A percentile compares a stretch with the other conserved stretches of the same genome.
Evolutionary conservation across 2,113 vertebrate species (phyloP).

Genomic region (Pantherophis guttatus): DNA sequence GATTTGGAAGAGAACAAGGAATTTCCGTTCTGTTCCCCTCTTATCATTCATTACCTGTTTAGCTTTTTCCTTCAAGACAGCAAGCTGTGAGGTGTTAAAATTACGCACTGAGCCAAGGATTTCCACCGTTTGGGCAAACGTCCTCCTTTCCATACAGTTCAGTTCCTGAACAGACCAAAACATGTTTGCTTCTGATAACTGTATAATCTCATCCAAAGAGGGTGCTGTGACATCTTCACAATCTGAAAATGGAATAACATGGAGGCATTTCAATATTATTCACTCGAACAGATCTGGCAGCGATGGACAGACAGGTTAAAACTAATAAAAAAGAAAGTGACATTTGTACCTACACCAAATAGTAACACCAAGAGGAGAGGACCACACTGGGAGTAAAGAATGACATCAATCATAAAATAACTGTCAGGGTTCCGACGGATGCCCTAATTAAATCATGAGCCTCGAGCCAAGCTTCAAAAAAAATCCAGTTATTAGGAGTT

Average conservation of each 20-base stretch:
- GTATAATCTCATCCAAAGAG: conserved; percentile 68
- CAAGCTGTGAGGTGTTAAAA: conserved; percentile 69
- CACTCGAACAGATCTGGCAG: too few species aligned
- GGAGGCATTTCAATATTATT: not conserved
- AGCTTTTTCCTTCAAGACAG: conserved; percentile 74
- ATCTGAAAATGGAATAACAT: conserved; percentile 46
- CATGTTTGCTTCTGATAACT: conserved; percentile 72
- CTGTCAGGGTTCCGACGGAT: too few species aligned
- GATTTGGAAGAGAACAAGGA: not conserved
- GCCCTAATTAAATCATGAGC: too few species aligned
- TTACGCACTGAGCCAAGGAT: conserved; percentile 67
- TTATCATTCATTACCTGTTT: conserved; percentile 62
- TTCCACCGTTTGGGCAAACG: conserved; percentile 70
- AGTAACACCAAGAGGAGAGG: too few species aligned
- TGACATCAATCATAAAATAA: too few species aligned
- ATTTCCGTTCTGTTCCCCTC: not conserved
- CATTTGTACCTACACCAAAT: too few species aligned
- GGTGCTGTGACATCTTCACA: conserved; percentile 63
- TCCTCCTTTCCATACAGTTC: conserved; percentile 65
- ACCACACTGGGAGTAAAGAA: too few species aligned
- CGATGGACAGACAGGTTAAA: not conserved
- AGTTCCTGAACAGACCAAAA: conserved; percentile 73
- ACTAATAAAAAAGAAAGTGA: too few species aligned
- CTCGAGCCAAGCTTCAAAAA: too few species aligned
- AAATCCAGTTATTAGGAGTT: too few species aligned